phyloP scores from a whole-genome alignment of 2,113 vertebrate species.

The Opisthocomus hoazin region DNA sequence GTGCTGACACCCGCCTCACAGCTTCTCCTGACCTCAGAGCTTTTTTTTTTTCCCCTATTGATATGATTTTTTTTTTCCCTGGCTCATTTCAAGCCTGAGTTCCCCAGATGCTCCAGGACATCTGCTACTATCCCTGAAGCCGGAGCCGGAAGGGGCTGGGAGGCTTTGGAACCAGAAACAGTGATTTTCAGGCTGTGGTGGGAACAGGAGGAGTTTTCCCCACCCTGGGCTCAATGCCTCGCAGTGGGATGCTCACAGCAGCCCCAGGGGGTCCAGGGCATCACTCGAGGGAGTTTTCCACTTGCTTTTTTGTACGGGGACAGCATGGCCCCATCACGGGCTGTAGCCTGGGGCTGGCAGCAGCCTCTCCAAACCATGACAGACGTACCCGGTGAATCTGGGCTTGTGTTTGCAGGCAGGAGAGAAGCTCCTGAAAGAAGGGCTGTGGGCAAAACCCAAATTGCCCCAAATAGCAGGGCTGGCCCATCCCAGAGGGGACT shows the following conservation, averaged over 20 bases:
- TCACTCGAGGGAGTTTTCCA: background rate
- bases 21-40: background rate
- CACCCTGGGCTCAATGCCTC: background rate
- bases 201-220: background rate
- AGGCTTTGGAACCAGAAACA: background rate
- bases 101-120: background rate
- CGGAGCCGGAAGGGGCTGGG: background rate
- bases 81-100: slow-evolving; percentile 22
- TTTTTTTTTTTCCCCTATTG: background rate
- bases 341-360: background rate
- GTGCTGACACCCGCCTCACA: background rate
- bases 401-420: background rate
- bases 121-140: background rate
- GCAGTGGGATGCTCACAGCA: accelerated
- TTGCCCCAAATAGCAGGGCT: background rate
- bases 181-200: background rate
- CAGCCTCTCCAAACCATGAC: background rate
- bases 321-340: accelerated
- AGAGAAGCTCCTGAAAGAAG: background rate
- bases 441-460: background rate
- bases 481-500: background rate
- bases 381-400: accelerated
- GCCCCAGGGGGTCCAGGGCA: accelerated
- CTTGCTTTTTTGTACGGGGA: background rate
- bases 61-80: background rate